Evolutionary conservation across 2,113 vertebrate species (phyloP).

Genomic region (Scomber japonicus): DNA sequence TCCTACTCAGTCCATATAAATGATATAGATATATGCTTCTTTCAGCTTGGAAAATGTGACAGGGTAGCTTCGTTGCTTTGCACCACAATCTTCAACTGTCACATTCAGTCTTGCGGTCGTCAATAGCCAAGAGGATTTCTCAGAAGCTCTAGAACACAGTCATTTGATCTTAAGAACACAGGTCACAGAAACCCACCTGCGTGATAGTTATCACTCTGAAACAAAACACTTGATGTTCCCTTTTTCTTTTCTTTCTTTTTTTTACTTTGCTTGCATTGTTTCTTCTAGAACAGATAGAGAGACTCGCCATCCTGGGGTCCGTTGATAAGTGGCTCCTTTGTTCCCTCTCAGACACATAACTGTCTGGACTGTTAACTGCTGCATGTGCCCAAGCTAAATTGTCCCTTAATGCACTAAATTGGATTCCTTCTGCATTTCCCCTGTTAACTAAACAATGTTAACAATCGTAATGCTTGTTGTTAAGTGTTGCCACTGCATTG

Average conservation of each 20-base stretch:
- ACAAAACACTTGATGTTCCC: neutral
- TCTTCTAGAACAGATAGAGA: constrained; percentile 12
- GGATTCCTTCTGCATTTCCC: neutral
- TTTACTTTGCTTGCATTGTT: neutral
- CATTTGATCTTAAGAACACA: too few species aligned
- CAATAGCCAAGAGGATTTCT: neutral
- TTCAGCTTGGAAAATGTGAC: neutral
- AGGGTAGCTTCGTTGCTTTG: neutral
- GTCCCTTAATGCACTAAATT: neutral
- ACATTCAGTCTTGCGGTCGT: constrained; percentile 7
- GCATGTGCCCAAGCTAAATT: neutral
- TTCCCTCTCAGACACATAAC: constrained; percentile 2
- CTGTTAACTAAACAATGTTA: neutral
- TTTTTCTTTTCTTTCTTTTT: neutral
- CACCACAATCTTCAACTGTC: constrained; percentile 2
- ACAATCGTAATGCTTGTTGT: neutral
- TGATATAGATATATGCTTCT: too few species aligned
- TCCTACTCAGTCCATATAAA: neutral
- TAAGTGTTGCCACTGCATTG: neutral
- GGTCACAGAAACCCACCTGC: neutral
- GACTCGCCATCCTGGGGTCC: neutral
- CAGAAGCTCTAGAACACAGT: neutral
- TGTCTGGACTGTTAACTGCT: constrained; percentile 15
- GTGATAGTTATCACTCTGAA: neutral
- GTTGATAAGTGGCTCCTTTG: neutral